Percentiles rank a stretch among this genome's conserved stretches.
phyloP scores from a whole-genome alignment of 2,797 vertebrate genomes.

The Sciurus carolinensis region DNA sequence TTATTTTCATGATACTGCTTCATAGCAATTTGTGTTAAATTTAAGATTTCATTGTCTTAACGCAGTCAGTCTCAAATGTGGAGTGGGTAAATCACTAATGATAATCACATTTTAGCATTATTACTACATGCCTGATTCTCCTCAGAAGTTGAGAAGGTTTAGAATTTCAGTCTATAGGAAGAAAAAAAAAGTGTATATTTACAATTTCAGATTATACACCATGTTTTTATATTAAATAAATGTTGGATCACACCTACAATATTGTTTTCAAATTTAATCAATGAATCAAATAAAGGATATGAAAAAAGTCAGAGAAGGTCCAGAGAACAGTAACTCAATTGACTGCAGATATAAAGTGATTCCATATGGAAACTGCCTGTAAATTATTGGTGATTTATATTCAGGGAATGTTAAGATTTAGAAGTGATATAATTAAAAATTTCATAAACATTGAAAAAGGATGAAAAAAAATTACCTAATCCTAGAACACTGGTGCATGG shows the following conservation, averaged over 20 bases:
- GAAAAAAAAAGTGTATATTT: background rate
- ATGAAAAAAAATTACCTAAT: background rate
- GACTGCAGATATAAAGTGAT: background rate
- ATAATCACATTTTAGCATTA: background rate
- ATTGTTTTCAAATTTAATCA: conserved; percentile 59
- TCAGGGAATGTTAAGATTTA: conserved; percentile 43
- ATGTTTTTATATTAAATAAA: conserved; percentile 16
- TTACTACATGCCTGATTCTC: background rate
- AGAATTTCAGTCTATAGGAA: background rate
- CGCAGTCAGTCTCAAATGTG: background rate
- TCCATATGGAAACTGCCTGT: conserved; percentile 27
- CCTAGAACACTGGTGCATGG: background rate
- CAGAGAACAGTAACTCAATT: background rate
- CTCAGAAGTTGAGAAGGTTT: conserved; percentile 21
- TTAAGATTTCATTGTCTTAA: background rate
- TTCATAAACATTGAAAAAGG: conserved; percentile 2
- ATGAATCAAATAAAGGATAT: background rate
- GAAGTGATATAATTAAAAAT: background rate
- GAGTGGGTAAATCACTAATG: background rate
- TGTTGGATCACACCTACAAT: background rate
- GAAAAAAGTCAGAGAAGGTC: background rate
- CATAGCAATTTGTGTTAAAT: background rate
- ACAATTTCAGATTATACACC: background rate
- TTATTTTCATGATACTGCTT: background rate
- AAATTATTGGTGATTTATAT: background rate